Evolutionary conservation across 2,797 vertebrate species (phyloP).

Genomic region (Podargus strigoides): DNA sequence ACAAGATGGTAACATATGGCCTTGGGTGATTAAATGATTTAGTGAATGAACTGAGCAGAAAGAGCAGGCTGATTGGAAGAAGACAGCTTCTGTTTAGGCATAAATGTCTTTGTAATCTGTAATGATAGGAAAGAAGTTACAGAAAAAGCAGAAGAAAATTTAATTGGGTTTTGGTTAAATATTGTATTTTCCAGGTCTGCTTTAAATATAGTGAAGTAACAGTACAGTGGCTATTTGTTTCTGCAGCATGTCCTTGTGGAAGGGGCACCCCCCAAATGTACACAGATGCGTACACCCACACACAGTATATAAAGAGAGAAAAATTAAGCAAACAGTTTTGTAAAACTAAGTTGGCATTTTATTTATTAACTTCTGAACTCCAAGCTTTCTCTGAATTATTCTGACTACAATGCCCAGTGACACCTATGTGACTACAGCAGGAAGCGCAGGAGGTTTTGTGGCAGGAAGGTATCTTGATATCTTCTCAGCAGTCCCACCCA

Average conservation of each 20-base stretch:
- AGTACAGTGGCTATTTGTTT: neutral
- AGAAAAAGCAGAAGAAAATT: constrained; percentile 46
- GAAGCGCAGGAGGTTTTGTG: neutral
- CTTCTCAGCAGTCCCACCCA: neutral
- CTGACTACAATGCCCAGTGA: accelerated
- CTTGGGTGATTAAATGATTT: constrained; percentile 71
- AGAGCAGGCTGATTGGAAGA: constrained; percentile 67
- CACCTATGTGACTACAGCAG: neutral
- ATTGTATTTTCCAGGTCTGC: constrained; percentile 28
- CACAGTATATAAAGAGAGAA: neutral
- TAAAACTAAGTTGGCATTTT: neutral
- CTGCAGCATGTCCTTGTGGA: neutral
- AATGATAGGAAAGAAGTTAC: constrained; percentile 45
- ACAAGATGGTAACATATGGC: constrained; percentile 70
- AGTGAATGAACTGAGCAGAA: constrained; percentile 70
- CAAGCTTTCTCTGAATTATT: neutral
- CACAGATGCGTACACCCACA: neutral
- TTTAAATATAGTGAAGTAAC: constrained; percentile 36
- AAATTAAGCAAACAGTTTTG: neutral
- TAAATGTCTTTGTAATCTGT: constrained; percentile 67
- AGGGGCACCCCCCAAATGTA: neutral
- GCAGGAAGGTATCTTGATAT: neutral
- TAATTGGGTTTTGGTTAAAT: constrained; percentile 54
- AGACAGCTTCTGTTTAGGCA: constrained; percentile 70
- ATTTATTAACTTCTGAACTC: neutral